phyloP scores from a whole-genome alignment of 2,113 vertebrate species.

The Pagrus major region DNA sequence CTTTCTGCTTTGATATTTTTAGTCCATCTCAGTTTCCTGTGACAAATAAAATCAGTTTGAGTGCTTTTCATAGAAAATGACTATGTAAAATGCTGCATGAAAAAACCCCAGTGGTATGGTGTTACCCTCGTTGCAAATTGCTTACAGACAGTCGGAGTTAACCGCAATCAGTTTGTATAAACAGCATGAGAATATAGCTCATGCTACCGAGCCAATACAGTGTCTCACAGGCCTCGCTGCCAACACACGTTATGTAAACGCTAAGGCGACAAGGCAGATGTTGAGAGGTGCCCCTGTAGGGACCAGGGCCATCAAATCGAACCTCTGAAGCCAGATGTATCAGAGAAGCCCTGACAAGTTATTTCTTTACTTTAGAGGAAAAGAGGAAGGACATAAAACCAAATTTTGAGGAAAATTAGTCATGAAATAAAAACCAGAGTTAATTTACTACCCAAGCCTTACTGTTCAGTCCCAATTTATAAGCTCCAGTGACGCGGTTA shows the following conservation, averaged over 20 bases:
- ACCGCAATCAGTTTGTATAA: conserved; percentile 73
- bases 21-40: conserved; percentile 28
- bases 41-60: conserved; percentile 35
- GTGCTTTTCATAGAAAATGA: conserved; percentile 31
- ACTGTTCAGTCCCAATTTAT: not conserved
- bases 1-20: conserved; percentile 39
- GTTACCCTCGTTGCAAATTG: conserved; percentile 65
- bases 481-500: not conserved
- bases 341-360: conserved; percentile 22
- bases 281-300: conserved; percentile 58
- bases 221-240: conserved; percentile 68
- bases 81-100: conserved; percentile 27
- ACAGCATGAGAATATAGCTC: conserved; percentile 65
- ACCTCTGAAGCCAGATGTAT: conserved; percentile 34
- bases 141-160: conserved; percentile 67
- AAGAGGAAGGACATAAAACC: conserved; percentile 2
- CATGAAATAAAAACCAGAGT: not conserved
- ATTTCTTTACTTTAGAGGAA: conserved; percentile 17
- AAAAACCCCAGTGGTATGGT: conserved; percentile 37
- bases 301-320: conserved; percentile 39
- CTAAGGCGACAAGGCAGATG: conserved; percentile 59
- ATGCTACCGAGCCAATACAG: conserved; percentile 62
- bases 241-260: conserved; percentile 67
- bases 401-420: not conserved
- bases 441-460: not conserved